Evolutionary conservation across 2,888 invertebrate genomes (phyloP), one percentile per base, ranked within the genome.

Genomic region (Thysanoteuthis rhombus): DNA sequence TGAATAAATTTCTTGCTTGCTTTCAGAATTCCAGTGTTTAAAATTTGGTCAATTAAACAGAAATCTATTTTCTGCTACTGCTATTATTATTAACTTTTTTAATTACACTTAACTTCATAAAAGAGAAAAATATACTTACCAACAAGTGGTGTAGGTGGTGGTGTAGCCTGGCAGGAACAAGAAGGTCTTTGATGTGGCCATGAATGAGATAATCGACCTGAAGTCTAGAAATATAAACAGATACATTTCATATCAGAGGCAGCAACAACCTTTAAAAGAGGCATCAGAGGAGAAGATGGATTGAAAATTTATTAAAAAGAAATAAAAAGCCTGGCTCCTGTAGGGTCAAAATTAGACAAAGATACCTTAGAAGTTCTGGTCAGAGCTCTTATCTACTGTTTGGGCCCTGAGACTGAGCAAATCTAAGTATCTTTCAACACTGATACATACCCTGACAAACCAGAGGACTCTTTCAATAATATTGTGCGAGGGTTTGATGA

Each of bases 141-240:
- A 92, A 96, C 95, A 94, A 96, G 95, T 10, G 95, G 95, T 16
- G 96, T 58, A 95, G 93, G 95, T 95, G 52, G 95, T 94, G 92
- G 94, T 93, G 90, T 93, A n/a, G 16, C 89, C 32, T 93, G 93
- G 36, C 45, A 93, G 52, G 47, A 93, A 93, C 93, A 93, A 39
- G 52, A 93, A 39, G 47, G 19, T 39, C 47, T 40, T n/a, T 92
- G n/a, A 92, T 92, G 40, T 45, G 28, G 92, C 92, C 92, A 92
- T 42, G 92, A 40, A 92, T 92, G 92, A 92, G 92, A 32, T 92
- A 92, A 40, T 45, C 40, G 40, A 16, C 92, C 92, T 45, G 92
- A 42, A 92, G 39, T 92, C 92, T 92, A 45, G n/a, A 40, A 91
- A 40, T 16, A 92, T 10, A 92, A 92, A 75, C 75, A 75, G n/a